phyloP scores from a whole-genome alignment of 2,113 vertebrate genomes.

The Copsychus sechellarum region DNA sequence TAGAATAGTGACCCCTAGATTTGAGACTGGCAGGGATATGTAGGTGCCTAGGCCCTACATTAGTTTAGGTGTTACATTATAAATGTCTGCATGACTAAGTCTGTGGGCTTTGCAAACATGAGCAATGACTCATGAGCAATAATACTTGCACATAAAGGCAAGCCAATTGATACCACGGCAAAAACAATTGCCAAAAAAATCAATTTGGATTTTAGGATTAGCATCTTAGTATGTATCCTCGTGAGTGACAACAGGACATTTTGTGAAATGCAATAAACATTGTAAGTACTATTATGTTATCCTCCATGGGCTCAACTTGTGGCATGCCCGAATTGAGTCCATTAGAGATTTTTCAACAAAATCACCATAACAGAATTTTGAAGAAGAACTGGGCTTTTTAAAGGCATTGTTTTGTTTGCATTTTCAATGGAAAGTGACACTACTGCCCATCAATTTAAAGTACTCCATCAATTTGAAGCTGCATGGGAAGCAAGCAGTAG shows the following conservation, averaged over 20 bases:
- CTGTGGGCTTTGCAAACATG: background rate
- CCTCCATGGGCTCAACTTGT: background rate
- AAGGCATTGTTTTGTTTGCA: background rate
- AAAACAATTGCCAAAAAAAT: background rate
- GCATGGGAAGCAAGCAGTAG: background rate
- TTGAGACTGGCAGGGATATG: background rate
- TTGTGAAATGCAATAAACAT: background rate
- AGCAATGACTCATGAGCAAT: background rate
- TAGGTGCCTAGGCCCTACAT: background rate
- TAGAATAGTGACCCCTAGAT: background rate
- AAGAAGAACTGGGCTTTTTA: background rate
- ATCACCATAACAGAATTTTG: background rate
- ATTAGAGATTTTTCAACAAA: slow-evolving; percentile 7
- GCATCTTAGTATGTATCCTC: background rate
- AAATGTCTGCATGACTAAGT: background rate
- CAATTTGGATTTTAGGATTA: background rate
- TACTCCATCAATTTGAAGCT: background rate
- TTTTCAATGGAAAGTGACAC: background rate
- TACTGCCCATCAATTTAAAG: background rate
- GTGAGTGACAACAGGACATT: background rate
- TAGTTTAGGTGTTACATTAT: background rate
- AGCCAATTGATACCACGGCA: background rate
- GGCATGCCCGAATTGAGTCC: background rate
- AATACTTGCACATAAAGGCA: background rate
- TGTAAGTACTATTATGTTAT: background rate